phyloP scores from a whole-genome alignment of 2,113 vertebrate species.

The Ctenomys sociabilis region DNA sequence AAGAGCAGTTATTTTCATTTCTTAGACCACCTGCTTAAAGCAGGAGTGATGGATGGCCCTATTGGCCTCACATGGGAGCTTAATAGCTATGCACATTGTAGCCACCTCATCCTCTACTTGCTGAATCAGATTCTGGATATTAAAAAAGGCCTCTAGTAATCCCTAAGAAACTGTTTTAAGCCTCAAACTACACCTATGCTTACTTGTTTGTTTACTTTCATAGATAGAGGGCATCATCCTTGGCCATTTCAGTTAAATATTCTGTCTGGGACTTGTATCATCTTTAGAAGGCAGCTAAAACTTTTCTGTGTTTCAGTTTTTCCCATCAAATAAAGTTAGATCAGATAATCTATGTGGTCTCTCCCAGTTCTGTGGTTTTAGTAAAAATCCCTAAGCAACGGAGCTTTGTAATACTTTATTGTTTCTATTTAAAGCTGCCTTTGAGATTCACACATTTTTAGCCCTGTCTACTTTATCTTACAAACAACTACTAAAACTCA shows the following conservation, averaged over 20 bases:
- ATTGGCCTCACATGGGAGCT: background rate
- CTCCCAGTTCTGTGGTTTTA: constrained; percentile 54
- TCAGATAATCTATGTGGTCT: constrained; percentile 26
- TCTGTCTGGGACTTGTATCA: constrained; percentile 7
- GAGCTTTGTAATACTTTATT: constrained; percentile 71
- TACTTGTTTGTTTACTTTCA: constrained; percentile 31
- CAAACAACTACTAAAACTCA: constrained; percentile 45
- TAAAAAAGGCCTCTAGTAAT: constrained; percentile 27
- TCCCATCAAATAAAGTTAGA: constrained; percentile 30
- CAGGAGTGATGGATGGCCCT: background rate
- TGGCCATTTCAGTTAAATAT: background rate
- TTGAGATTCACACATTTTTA: constrained; percentile 73
- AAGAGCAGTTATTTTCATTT: background rate
- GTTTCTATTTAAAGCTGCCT: constrained; percentile 73
- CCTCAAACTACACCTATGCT: background rate
- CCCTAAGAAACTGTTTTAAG: constrained; percentile 44
- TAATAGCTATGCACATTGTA: background rate
- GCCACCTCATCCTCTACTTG: background rate
- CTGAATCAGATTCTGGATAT: constrained; percentile 27
- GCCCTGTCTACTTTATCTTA: constrained; percentile 57
- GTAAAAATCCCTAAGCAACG: constrained; percentile 55
- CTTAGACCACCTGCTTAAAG: background rate
- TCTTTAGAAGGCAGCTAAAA: constrained; percentile 34
- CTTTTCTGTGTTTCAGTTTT: background rate
- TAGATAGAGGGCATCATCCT: background rate